A percentile compares a stretch with the other conserved stretches of the same genome.
Evolutionary conservation across 2,113 vertebrate species (phyloP).

Genomic region (Malaclemys terrapin): DNA sequence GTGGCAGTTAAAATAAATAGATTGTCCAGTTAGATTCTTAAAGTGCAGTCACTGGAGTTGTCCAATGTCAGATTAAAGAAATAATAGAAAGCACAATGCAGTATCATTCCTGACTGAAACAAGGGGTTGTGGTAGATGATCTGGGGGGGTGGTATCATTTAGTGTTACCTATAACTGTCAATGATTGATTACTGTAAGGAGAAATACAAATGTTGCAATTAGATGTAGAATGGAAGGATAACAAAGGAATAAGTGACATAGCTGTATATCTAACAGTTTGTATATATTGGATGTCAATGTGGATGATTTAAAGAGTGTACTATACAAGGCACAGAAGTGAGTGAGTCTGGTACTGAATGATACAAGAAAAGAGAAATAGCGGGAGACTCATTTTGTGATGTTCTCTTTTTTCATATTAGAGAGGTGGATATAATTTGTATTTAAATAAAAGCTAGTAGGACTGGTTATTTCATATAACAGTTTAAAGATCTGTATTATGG

Average conservation of each 20-base stretch:
- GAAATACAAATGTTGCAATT: background rate
- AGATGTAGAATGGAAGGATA: background rate
- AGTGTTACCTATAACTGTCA: background rate
- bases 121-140: background rate
- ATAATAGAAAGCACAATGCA: background rate
- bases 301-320: background rate
- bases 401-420: background rate
- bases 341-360: background rate
- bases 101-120: background rate
- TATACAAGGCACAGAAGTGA: background rate
- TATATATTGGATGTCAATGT: background rate
- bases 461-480: background rate
- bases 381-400: background rate
- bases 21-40: background rate
- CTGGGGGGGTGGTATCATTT: background rate
- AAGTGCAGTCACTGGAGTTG: background rate
- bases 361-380: background rate
- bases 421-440: background rate
- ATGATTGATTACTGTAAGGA: background rate
- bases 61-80: background rate
- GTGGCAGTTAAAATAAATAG: background rate
- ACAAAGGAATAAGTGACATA: background rate
- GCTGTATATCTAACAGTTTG: background rate
- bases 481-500: background rate
- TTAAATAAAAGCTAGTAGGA: background rate